Conservation (phyloP, 2,888 invertebrate species). For the Nomada goodeniana region DNA sequence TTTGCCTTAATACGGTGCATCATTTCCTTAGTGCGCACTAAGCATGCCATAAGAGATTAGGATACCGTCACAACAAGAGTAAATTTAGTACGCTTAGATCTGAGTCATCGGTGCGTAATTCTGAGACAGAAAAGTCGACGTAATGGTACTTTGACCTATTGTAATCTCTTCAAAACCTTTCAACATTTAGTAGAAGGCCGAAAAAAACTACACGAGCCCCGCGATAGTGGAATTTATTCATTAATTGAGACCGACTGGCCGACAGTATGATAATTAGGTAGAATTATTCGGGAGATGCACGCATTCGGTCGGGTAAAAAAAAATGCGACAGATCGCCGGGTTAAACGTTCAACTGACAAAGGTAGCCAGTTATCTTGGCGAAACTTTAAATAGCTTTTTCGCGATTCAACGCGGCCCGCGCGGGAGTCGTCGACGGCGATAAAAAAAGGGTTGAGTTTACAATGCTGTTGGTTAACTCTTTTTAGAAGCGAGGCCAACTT, state of each 20-base stretch:
- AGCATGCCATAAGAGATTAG: not conserved
- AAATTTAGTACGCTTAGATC: slow-evolving; percentile 23
- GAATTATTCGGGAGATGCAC: not conserved
- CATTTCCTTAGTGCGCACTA: no score
- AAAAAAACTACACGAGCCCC: not conserved
- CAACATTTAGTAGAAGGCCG: not conserved
- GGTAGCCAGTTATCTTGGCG: slow-evolving; percentile 40
- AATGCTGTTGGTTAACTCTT: slow-evolving; percentile 29
- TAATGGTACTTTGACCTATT: not conserved
- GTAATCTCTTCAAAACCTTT: not conserved
- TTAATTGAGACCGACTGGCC: not conserved
- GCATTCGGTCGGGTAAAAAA: not conserved
- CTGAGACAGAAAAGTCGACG: not conserved
- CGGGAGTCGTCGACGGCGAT: slow-evolving; percentile 22
- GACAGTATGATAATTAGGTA: not conserved
- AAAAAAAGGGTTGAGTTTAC: slow-evolving; percentile 43
- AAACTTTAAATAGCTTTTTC: slow-evolving; percentile 57
- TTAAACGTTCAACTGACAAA: slow-evolving; percentile 13
- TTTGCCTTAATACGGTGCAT: not conserved
- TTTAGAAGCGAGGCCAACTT: slow-evolving; percentile 25
- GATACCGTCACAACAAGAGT: not conserved
- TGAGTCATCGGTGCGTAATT: slow-evolving; percentile 9
- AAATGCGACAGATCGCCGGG: slow-evolving; percentile 15
- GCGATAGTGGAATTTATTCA: not conserved
- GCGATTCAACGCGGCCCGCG: slow-evolving; percentile 13